Conservation (phyloP, 1,140 invertebrate species). For the Arctopsyche grandis region DNA sequence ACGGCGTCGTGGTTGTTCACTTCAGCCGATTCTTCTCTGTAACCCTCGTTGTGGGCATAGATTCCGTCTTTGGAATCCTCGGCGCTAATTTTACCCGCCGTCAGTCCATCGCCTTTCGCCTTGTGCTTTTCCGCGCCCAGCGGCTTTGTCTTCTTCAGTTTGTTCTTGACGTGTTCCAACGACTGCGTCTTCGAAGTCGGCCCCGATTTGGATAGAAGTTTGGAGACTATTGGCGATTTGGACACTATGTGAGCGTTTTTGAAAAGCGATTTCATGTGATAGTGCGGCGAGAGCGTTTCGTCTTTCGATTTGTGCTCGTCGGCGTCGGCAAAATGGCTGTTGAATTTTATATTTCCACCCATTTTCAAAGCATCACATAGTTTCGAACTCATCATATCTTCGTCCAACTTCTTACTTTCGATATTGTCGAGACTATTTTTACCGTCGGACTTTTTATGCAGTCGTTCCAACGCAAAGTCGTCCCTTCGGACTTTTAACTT, state of each 20-base stretch:
- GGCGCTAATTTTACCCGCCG: slow-evolving; percentile 30
- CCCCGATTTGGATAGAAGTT: slow-evolving; percentile 53
- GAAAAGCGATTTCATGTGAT: slow-evolving; percentile 64
- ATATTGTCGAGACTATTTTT: slow-evolving; percentile 55
- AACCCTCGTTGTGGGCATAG: slow-evolving; percentile 64
- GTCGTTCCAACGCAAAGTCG: slow-evolving; percentile 58
- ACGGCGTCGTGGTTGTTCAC: neutral
- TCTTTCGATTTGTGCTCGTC: slow-evolving; percentile 2
- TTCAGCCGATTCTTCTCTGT: slow-evolving; percentile 59
- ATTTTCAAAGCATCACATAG: neutral
- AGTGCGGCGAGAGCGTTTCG: slow-evolving; percentile 45
- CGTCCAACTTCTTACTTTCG: slow-evolving; percentile 17
- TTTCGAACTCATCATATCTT: slow-evolving; percentile 7
- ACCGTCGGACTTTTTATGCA: slow-evolving; percentile 62
- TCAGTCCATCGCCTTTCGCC: neutral
- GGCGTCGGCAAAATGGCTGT: slow-evolving; percentile 24
- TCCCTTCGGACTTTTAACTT: slow-evolving; percentile 64
- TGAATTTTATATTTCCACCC: slow-evolving; percentile 28
- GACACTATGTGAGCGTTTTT: slow-evolving; percentile 65
- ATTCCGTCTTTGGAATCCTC: slow-evolving; percentile 62
- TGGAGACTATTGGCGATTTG: slow-evolving; percentile 59
- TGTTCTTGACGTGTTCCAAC: slow-evolving; percentile 59
- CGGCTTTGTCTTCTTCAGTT: slow-evolving; percentile 60
- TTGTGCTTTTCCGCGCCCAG: neutral
- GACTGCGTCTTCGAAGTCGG: slow-evolving; percentile 56